Evolutionary conservation across 53 echinoderm and acorn worm species (phyloP).

Genomic region (Zoroaster sp.): DNA sequence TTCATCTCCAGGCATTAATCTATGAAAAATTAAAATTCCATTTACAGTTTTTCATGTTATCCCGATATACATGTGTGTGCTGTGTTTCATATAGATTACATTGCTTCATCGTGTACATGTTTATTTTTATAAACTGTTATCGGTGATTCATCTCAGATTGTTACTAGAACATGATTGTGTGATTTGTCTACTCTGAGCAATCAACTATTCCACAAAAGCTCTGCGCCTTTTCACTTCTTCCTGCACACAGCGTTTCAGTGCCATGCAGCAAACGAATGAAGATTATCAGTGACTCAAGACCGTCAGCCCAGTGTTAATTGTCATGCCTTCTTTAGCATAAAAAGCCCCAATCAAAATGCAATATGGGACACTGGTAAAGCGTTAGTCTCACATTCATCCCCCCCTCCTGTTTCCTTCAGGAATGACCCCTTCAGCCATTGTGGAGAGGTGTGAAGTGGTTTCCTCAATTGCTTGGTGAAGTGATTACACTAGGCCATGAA

Average conservation of each 20-base stretch:
- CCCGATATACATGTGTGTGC: too few species aligned
- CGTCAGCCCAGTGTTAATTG: conserved; percentile 11
- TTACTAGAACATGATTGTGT: background rate
- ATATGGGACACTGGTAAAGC: conserved; percentile 33
- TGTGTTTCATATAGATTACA: too few species aligned
- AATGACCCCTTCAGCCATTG: conserved; percentile 45
- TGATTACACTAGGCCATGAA: conserved; percentile 40
- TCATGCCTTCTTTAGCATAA: conserved; percentile 46
- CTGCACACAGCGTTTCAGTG: background rate
- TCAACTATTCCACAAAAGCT: background rate
- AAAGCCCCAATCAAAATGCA: conserved; percentile 52
- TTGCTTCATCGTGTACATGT: too few species aligned
- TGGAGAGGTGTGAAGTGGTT: conserved; percentile 49
- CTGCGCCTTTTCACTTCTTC: background rate
- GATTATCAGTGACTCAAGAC: background rate
- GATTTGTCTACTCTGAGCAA: background rate
- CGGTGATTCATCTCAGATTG: background rate
- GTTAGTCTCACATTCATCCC: conserved; percentile 36
- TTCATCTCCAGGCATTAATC: too few species aligned
- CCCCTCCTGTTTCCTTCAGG: conserved; percentile 15
- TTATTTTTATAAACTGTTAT: too few species aligned
- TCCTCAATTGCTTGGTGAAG: conserved; percentile 3
- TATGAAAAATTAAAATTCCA: too few species aligned
- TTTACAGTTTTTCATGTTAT: too few species aligned
- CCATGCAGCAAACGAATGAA: background rate